Percentiles rank a stretch among this genome's conserved stretches.
Evolutionary conservation across 2,113 vertebrate species (phyloP).

Genomic region (Oxygymnocypris stewartii): DNA sequence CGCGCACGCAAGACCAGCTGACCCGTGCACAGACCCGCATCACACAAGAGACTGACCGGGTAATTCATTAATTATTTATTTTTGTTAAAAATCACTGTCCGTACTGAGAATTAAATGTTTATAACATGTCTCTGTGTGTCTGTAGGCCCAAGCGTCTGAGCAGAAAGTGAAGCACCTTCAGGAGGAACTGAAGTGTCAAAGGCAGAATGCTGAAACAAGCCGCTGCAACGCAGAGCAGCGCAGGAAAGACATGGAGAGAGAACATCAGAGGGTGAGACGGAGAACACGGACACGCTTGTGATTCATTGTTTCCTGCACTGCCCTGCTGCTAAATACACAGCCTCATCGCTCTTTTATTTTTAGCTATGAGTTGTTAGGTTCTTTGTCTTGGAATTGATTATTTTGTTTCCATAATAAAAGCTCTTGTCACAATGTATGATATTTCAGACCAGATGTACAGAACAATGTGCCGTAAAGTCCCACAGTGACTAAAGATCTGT

Average conservation of each 20-base stretch:
- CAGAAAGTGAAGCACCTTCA: slow-evolving; percentile 74
- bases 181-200: slow-evolving; percentile 78
- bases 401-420: neutral
- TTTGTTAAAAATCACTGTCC: neutral
- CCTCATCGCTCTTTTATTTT: neutral
- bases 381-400: neutral
- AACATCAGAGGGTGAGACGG: slow-evolving; percentile 74
- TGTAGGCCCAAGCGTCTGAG: slow-evolving; percentile 69
- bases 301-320: slow-evolving; percentile 7
- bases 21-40: slow-evolving; percentile 62
- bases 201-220: slow-evolving; percentile 76
- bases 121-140: slow-evolving; percentile 19
- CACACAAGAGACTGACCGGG: slow-evolving; percentile 71
- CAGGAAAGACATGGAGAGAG: slow-evolving; percentile 74
- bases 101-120: neutral
- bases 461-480: neutral
- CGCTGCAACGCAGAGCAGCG: slow-evolving; percentile 74
- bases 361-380: neutral
- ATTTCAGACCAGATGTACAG: neutral
- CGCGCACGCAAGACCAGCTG: slow-evolving; percentile 65
- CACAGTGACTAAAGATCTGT: neutral
- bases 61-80: slow-evolving; percentile 31
- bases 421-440: neutral
- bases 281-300: neutral
- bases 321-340: neutral